A percentile compares a stretch with the other conserved stretches of the same genome.
Evolutionary conservation across 2,797 vertebrate genomes (phyloP).

Genomic region (Lates japonicus): DNA sequence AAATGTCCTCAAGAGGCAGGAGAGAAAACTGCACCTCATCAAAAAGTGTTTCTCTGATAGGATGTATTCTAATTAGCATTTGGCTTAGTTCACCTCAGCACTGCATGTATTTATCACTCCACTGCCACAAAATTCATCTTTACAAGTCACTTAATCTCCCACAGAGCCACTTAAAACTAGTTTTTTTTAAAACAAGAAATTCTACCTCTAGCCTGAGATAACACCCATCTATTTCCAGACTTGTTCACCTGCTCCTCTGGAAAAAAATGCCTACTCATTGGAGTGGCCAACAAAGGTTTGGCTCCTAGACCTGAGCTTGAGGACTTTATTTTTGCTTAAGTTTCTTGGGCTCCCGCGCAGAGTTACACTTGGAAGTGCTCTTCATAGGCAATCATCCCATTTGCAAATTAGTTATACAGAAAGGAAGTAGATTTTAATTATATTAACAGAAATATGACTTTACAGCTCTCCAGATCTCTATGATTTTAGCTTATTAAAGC

Average conservation of each 20-base stretch:
- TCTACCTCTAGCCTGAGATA: conserved; percentile 26
- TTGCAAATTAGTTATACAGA: background rate
- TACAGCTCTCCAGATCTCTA: too few species aligned
- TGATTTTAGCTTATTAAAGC: background rate
- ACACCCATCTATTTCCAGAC: conserved; percentile 32
- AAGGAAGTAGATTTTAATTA: background rate
- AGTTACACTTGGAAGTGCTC: too few species aligned
- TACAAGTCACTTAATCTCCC: conserved; percentile 48
- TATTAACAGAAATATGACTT: too few species aligned
- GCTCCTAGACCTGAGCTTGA: background rate
- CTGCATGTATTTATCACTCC: conserved; percentile 61
- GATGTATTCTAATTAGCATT: conserved; percentile 42
- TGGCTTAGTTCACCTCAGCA: conserved; percentile 59
- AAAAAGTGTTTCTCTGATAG: conserved; percentile 57
- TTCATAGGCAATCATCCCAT: too few species aligned
- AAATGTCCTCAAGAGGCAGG: conserved; percentile 56
- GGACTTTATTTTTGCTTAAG: background rate
- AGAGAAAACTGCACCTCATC: conserved; percentile 67
- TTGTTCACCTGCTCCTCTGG: conserved; percentile 2
- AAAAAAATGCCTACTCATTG: conserved; percentile 22
- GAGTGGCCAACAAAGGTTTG: background rate
- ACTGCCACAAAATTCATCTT: conserved; percentile 48
- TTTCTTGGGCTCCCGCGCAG: background rate
- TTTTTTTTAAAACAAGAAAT: conserved; percentile 23
- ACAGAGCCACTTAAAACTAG: conserved; percentile 35